Conservation (phyloP, 2,113 vertebrate genomes). For the Panthera uncia region DNA sequence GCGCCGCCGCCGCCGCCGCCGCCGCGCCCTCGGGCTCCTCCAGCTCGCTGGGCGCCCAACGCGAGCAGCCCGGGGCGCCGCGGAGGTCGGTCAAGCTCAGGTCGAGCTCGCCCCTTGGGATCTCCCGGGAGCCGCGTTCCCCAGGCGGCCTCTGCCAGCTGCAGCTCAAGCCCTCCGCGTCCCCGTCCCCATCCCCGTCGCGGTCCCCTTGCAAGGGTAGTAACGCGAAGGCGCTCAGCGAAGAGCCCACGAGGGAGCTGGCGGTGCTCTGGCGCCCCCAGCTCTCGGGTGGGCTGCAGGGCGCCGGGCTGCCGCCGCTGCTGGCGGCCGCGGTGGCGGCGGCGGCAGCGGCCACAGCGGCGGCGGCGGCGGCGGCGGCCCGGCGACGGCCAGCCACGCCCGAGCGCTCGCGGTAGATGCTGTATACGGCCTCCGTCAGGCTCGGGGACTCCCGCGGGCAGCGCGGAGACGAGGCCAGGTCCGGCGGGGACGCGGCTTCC, state of each 20-base stretch:
- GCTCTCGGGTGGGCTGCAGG: conserved; percentile 78
- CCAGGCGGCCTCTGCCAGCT: conserved; percentile 73
- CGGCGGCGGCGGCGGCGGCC: not conserved
- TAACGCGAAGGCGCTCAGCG: conserved; percentile 92
- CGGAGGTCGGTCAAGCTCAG: conserved; percentile 82
- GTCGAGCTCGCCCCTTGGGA: conserved; percentile 81
- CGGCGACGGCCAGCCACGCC: conserved; percentile 15
- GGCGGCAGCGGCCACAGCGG: not conserved
- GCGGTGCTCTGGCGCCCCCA: conserved; percentile 84
- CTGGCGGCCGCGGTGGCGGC: not conserved
- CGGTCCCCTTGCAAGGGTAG: conserved; percentile 90
- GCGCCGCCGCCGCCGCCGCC: not conserved
- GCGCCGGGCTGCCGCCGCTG: conserved; percentile 67
- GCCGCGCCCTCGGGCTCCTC: conserved; percentile 21
- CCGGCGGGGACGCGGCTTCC: conserved; percentile 80
- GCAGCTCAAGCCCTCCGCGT: conserved; percentile 42
- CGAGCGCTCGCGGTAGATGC: conserved; percentile 91
- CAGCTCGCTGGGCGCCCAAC: conserved; percentile 17
- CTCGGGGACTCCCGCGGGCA: conserved; percentile 82
- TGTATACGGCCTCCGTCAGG: conserved; percentile 93
- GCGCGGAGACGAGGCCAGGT: conserved; percentile 78
- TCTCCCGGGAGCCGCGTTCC: conserved; percentile 78
- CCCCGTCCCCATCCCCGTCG: not conserved
- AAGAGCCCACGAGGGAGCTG: conserved; percentile 92
- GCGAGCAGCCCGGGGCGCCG: conserved; percentile 62